Evolutionary conservation across 2,113 vertebrate genomes (phyloP).

Genomic region (Saccopteryx bilineata): DNA sequence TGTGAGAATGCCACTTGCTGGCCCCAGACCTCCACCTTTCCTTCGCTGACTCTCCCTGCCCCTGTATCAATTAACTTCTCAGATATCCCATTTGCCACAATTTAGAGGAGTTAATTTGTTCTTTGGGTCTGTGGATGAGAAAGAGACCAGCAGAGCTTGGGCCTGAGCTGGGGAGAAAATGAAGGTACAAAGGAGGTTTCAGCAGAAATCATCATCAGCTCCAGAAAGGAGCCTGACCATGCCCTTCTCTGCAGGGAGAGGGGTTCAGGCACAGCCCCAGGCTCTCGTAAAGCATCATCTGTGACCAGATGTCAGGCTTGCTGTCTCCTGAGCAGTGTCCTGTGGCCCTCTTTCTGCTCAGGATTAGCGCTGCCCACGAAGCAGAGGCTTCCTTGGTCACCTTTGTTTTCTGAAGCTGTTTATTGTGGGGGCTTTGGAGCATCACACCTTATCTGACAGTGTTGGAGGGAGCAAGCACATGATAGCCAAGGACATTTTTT

Average conservation of each 20-base stretch:
- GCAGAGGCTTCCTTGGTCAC: neutral
- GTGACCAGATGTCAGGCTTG: neutral
- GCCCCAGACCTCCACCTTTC: neutral
- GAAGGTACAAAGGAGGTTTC: constrained; percentile 3
- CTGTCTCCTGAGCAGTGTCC: neutral
- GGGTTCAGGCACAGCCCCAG: neutral
- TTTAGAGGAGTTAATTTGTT: constrained; percentile 46
- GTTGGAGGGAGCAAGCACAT: neutral
- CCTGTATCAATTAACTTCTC: constrained; percentile 49
- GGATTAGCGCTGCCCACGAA: neutral
- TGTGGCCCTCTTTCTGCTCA: neutral
- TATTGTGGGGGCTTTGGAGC: neutral
- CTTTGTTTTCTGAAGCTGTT: neutral
- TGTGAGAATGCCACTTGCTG: constrained; percentile 41
- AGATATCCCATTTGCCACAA: constrained; percentile 7
- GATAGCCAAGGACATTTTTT: neutral
- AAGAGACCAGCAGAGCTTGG: neutral
- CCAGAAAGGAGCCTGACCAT: neutral
- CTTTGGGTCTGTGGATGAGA: constrained; percentile 22
- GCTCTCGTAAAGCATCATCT: too few relatives aligned
- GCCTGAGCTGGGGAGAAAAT: neutral
- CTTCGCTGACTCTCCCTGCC: neutral
- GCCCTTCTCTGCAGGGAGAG: neutral
- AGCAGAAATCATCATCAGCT: neutral
- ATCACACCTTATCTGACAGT: neutral